Base-by-base conservation (phyloP, 2,797 vertebrate species). In the Pygocentrus nattereri region DNA sequence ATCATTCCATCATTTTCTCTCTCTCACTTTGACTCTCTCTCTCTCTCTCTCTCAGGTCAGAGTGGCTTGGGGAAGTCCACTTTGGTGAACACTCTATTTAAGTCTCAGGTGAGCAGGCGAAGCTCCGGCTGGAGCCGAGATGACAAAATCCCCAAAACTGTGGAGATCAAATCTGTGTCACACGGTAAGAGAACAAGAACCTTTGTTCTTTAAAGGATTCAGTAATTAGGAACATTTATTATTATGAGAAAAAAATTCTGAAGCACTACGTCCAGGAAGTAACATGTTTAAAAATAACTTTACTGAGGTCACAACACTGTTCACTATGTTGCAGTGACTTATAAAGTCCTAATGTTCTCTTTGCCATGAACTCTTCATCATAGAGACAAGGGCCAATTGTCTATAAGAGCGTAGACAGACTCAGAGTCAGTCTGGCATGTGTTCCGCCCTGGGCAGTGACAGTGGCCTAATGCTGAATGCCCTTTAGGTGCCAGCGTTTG, bases 51-150 rank as follows among this genome's bases (percentile, higher is more conserved):
- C 23, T 73, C 84, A 99, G 98, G 98, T 90, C 95, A 97, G 90
- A 98, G 98, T 0, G 98, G 98, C 23, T 92, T 99, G 49, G 98
- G 98, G 61, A 99, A 99, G 88, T 99, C 98, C 0, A 99, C 98
- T 0, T 72, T 99, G 87, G 93, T 99, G 64, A 99, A 99, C 90
- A 99, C 98, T 0, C 93, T 99, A 73, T 99, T 99, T 92, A 99
- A 99, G 92, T 98, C 97, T 79, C 97, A 98, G 91, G 96, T 99
- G 89, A 99, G 98, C 94, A 95, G 98, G 87, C 98, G 95, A 91
- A 97, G 93, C 68, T 95, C 96, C 4, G 95, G 96, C 59, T 98
- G 97, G 96, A 94, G 93, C 80, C 95, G 97, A 0, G 98, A 99
- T 79, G 97, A 99, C 85, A 99, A 99, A 93, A 97, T 99, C 75